Conservation (phyloP, 1,140 invertebrate species). For the Conus betulinus region DNA sequence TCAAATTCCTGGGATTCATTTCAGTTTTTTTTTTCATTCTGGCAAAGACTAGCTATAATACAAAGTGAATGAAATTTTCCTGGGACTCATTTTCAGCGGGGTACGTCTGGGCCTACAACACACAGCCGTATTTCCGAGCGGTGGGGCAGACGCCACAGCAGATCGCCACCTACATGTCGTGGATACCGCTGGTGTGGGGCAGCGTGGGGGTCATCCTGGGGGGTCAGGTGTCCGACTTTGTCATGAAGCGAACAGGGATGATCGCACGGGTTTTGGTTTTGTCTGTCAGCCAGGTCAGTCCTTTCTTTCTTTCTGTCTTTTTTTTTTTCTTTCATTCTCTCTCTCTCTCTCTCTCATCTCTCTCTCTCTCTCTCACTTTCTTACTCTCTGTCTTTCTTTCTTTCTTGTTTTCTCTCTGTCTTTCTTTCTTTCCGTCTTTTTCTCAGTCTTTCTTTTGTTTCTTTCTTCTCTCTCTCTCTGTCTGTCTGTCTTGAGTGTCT, state of each 20-base stretch:
- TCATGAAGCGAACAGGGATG: slow-evolving; percentile 91
- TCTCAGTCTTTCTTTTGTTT: too few species aligned
- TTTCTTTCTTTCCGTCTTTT: too few species aligned
- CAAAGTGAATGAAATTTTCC: neutral
- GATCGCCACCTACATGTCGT: slow-evolving; percentile 77
- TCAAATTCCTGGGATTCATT: too few species aligned
- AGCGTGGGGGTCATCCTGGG: slow-evolving; percentile 91
- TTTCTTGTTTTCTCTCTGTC: too few species aligned
- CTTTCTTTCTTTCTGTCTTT: neutral
- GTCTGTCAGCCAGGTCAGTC: slow-evolving; percentile 82
- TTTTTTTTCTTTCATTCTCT: neutral
- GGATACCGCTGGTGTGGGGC: slow-evolving; percentile 82
- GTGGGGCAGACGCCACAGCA: slow-evolving; percentile 66
- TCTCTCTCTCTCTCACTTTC: neutral
- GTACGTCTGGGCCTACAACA: slow-evolving; percentile 77
- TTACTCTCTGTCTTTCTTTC: too few species aligned
- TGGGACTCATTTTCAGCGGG: slow-evolving; percentile 63
- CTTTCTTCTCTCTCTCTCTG: too few species aligned
- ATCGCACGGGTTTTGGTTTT: slow-evolving; percentile 89
- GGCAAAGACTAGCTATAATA: too few species aligned
- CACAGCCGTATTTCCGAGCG: slow-evolving; percentile 74
- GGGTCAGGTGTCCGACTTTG: slow-evolving; percentile 91
- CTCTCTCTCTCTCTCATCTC: too few species aligned
- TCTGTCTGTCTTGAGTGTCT: too few species aligned
- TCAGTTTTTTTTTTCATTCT: too few species aligned